Percentiles rank a stretch among this genome's conserved stretches.
Conservation (phyloP, 1,140 invertebrate genomes). For the Archegozetes longisetosus region DNA sequence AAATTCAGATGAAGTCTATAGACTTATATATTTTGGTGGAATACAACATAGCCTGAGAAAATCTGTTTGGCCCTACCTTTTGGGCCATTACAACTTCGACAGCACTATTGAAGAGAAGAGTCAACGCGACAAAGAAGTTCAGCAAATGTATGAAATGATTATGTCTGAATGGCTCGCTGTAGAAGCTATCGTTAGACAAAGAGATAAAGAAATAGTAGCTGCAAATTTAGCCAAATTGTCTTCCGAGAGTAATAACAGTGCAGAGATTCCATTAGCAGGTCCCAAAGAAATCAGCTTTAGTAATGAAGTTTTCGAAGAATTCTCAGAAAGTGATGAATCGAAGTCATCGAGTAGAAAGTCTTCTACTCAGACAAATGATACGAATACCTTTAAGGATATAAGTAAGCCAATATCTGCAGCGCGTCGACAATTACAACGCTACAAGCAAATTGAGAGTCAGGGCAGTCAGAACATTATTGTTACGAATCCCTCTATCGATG, state of each 20-base stretch:
- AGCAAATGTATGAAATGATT: slow-evolving; percentile 62
- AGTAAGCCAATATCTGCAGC: neutral
- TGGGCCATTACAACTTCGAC: slow-evolving; percentile 69
- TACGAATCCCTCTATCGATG: slow-evolving; percentile 35
- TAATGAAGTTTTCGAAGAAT: slow-evolving; percentile 40
- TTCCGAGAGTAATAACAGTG: slow-evolving; percentile 15
- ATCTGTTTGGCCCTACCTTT: slow-evolving; percentile 76
- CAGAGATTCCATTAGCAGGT: slow-evolving; percentile 15
- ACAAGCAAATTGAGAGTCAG: slow-evolving; percentile 13
- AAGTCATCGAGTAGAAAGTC: slow-evolving; percentile 12
- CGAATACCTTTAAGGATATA: neutral
- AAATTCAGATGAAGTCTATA: slow-evolving; percentile 49
- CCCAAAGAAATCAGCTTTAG: slow-evolving; percentile 29
- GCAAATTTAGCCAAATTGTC: slow-evolving; percentile 37
- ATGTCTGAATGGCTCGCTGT: slow-evolving; percentile 89
- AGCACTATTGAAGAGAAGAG: slow-evolving; percentile 48
- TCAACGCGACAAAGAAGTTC: slow-evolving; percentile 45
- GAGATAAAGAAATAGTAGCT: slow-evolving; percentile 52
- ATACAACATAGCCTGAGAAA: slow-evolving; percentile 57
- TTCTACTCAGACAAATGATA: neutral
- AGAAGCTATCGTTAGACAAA: slow-evolving; percentile 70
- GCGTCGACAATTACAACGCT: slow-evolving; percentile 9
- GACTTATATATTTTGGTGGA: slow-evolving; percentile 70
- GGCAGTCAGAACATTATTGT: slow-evolving; percentile 26
- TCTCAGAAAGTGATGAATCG: slow-evolving; percentile 24